Evolutionary conservation across 2,113 vertebrate species (phyloP).

Genomic region (Calidris pugnax): DNA sequence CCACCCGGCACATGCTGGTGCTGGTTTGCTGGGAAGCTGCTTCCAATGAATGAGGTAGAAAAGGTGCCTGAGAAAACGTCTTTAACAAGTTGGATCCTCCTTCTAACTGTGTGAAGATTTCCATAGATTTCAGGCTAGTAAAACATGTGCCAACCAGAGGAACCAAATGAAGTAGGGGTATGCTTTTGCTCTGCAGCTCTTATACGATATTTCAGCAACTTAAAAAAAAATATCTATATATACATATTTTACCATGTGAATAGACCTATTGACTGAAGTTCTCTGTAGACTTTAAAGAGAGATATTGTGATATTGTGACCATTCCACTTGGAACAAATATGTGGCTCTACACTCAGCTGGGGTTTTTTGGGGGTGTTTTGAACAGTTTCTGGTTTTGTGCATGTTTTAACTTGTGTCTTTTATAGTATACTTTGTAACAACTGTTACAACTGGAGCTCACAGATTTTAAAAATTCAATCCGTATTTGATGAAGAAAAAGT

Average conservation of each 20-base stretch:
- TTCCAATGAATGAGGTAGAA: background rate
- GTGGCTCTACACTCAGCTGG: background rate
- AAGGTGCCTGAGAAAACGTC: background rate
- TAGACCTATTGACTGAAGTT: background rate
- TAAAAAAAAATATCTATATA: background rate
- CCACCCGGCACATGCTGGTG: background rate
- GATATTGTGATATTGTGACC: background rate
- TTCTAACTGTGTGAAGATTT: background rate
- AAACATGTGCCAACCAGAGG: background rate
- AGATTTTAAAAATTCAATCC: background rate
- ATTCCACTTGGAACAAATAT: background rate
- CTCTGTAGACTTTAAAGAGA: background rate
- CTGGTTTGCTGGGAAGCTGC: background rate
- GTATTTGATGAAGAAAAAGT: background rate
- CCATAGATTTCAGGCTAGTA: background rate
- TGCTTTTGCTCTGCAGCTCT: background rate
- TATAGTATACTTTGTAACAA: background rate
- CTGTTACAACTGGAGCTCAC: background rate
- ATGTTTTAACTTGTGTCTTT: background rate
- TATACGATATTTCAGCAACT: background rate
- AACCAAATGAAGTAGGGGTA: background rate
- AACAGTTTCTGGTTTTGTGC: background rate
- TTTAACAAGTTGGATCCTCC: background rate
- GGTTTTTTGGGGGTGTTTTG: background rate
- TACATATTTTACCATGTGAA: background rate